Percentiles rank a stretch among this genome's conserved stretches.
These are phyloP conservation scores for Sterna hirundo DNA, from an alignment of 2,113 vertebrate genomes.

Conservation along the genomic window DNA sequence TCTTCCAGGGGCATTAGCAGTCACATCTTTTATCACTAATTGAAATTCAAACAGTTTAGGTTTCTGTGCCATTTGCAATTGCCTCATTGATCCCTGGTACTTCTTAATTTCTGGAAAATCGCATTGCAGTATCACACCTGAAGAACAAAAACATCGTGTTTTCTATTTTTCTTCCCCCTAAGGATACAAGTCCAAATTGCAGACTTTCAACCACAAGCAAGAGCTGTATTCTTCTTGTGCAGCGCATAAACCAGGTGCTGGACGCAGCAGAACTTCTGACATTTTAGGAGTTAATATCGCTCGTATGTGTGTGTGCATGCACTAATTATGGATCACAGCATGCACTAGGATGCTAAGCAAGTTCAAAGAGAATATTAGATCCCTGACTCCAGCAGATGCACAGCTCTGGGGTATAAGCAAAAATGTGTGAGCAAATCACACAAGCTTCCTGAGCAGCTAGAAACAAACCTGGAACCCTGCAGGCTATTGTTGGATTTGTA, in stretches of 20 bases:
- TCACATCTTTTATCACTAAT: not conserved
- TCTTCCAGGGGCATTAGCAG: not conserved
- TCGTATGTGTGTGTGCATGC: not conserved
- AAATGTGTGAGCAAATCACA: slow-evolving; percentile 67
- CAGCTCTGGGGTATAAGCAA: slow-evolving; percentile 65
- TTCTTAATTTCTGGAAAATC: not conserved
- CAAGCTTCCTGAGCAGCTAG: slow-evolving; percentile 68
- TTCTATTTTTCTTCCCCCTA: not conserved
- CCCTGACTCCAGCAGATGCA: slow-evolving; percentile 60
- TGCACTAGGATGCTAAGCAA: slow-evolving; percentile 60
- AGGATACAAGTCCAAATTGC: not conserved
- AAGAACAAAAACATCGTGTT: not conserved
- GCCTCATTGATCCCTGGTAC: not conserved
- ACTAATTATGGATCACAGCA: slow-evolving; percentile 73
- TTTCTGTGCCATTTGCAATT: not conserved
- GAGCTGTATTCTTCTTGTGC: not conserved
- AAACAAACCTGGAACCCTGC: slow-evolving; percentile 67
- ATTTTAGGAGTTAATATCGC: slow-evolving; percentile 55
- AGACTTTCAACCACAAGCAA: not conserved
- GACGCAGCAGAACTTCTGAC: slow-evolving; percentile 9
- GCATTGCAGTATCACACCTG: not conserved
- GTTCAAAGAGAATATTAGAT: slow-evolving; percentile 75
- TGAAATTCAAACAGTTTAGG: not conserved
- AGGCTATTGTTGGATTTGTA: slow-evolving; percentile 65
- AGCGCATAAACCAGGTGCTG: not conserved